These are phyloP conservation scores for Aradus depressus DNA, from an alignment of 2,888 invertebrate species.

Conservation along the genomic window DNA sequence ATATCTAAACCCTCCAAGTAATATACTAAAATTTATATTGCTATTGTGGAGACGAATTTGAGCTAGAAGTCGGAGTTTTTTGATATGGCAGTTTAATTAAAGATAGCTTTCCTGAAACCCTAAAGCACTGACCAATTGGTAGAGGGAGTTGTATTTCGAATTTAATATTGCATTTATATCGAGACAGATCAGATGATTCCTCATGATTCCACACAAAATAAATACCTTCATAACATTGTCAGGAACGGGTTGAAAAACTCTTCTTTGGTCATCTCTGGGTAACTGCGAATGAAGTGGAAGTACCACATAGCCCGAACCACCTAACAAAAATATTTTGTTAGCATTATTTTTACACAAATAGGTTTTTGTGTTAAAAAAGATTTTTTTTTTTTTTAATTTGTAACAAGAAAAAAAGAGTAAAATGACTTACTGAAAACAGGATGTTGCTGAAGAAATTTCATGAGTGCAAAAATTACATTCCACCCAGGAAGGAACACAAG, in stretches of 20 bases:
- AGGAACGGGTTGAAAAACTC: constrained; percentile 81
- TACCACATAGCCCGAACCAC: constrained; percentile 55
- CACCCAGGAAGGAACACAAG: constrained; percentile 92
- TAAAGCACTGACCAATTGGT: no score
- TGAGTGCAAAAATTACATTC: constrained; percentile 88
- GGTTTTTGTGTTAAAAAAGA: not conserved
- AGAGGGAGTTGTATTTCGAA: no score
- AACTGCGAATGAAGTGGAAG: constrained; percentile 96
- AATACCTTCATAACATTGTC: constrained; percentile 69
- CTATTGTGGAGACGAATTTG: no score
- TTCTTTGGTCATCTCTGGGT: constrained; percentile 86
- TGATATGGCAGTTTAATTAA: no score
- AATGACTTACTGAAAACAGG: constrained; percentile 52
- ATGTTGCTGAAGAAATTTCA: constrained; percentile 71
- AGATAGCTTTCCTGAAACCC: no score
- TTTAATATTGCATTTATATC: no score
- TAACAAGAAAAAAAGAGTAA: not conserved
- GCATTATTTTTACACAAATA: not conserved
- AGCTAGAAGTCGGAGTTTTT: no score
- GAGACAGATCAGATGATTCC: no score
- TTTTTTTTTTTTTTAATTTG: not conserved
- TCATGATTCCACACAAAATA: no score
- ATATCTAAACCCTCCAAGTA: no score
- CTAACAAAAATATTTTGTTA: constrained; percentile 34
- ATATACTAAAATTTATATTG: no score